Percentiles rank a stretch among this genome's conserved stretches.
Evolutionary conservation across 2,797 vertebrate species (phyloP).

Genomic region (Holocentrus rufus): DNA sequence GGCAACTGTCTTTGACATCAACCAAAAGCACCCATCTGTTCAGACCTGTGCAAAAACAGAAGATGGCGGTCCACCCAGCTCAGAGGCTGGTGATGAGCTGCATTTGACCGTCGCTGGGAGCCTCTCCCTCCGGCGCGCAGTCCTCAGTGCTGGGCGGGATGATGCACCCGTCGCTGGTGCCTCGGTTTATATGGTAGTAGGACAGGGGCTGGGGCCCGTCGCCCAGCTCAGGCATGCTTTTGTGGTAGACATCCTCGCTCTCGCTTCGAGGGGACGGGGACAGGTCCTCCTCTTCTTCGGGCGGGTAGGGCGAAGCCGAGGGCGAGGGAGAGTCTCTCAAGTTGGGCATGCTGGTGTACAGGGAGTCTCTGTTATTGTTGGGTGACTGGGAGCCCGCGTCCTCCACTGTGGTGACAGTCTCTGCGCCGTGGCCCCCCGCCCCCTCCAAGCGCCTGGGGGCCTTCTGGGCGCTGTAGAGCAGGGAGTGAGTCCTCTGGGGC

Average conservation of each 20-base stretch:
- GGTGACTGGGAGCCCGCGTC: conserved; percentile 86
- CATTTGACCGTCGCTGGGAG: conserved; percentile 94
- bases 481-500: conserved; percentile 99
- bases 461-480: conserved; percentile 98
- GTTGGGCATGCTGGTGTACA: conserved; percentile 99
- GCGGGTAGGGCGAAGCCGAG: conserved; percentile 88
- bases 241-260: conserved; percentile 93
- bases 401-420: conserved; percentile 86
- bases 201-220: conserved; percentile 90
- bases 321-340: conserved; percentile 95
- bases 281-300: conserved; percentile 84
- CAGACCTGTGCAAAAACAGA: conserved; percentile 79
- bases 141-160: conserved; percentile 90
- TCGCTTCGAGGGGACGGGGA: conserved; percentile 90
- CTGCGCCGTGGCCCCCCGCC: conserved; percentile 84
- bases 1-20: conserved; percentile 66
- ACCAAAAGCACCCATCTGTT: conserved; percentile 59
- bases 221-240: conserved; percentile 96
- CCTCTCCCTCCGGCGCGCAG: conserved; percentile 87
- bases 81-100: conserved; percentile 99
- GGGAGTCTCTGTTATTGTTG: conserved; percentile 97
- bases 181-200: conserved; percentile 96
- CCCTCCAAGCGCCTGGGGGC: conserved; percentile 88
- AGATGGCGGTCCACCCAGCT: conserved; percentile 55
- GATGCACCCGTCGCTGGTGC: conserved; percentile 93